Conservation (phyloP, 2,113 vertebrate genomes). For the Urocolius indicus region DNA sequence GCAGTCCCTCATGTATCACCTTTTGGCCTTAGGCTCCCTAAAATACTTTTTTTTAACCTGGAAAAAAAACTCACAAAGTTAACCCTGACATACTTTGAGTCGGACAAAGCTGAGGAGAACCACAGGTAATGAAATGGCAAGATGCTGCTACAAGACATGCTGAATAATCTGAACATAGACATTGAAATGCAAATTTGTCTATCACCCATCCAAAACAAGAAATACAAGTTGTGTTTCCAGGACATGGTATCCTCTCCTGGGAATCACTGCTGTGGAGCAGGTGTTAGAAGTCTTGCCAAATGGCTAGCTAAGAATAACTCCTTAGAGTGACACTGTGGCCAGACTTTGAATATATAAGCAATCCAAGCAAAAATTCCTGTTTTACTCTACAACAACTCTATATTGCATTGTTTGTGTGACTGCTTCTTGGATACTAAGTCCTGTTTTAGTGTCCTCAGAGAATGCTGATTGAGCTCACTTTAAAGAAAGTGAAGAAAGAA, state of each 20-base stretch:
- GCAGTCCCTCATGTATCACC: not conserved
- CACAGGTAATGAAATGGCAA: not conserved
- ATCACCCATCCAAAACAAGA: not conserved
- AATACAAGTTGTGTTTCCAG: not conserved
- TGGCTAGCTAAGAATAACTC: not conserved
- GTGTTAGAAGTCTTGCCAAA: not conserved
- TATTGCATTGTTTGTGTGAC: not conserved
- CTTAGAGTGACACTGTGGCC: not conserved
- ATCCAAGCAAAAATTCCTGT: not conserved
- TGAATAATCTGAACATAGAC: not conserved
- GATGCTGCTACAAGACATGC: not conserved
- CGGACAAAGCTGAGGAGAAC: not conserved
- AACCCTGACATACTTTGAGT: not conserved
- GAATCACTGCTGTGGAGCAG: not conserved
- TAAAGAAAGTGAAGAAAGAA: not conserved
- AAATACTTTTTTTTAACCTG: not conserved
- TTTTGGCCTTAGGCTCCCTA: not conserved
- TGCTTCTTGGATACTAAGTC: not conserved
- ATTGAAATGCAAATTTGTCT: not conserved
- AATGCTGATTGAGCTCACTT: not conserved
- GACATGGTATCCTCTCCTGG: not conserved
- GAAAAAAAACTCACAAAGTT: not conserved
- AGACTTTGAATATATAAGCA: not conserved
- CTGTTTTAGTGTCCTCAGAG: not conserved
- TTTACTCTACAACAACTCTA: not conserved